Percentiles rank a stretch among this genome's conserved stretches.
phyloP scores from a whole-genome alignment of 2,797 vertebrate species.

The Channa striata region DNA sequence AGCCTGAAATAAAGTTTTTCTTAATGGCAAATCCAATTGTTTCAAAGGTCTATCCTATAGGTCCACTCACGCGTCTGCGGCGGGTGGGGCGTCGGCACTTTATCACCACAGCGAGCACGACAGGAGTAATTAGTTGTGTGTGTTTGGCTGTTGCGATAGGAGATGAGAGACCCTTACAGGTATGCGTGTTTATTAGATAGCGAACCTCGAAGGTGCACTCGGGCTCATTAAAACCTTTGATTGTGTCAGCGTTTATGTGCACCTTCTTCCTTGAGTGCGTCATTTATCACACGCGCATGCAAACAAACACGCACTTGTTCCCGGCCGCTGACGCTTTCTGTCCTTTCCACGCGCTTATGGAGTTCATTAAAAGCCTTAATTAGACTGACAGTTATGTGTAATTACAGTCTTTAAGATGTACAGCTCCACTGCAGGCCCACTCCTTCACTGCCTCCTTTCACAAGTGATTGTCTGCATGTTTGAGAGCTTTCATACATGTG shows the following conservation, averaged over 20 bases:
- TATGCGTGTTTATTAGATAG: slow-evolving; percentile 63
- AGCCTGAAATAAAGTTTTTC: slow-evolving; percentile 66
- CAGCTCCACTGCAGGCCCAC: slow-evolving; percentile 71
- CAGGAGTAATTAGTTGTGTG: slow-evolving; percentile 47
- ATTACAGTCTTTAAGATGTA: slow-evolving; percentile 86
- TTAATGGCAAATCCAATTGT: slow-evolving; percentile 71
- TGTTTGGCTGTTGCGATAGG: slow-evolving; percentile 7
- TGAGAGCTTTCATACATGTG: slow-evolving; percentile 28
- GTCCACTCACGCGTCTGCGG: slow-evolving; percentile 34
- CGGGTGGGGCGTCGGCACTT: slow-evolving; percentile 54
- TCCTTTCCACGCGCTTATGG: slow-evolving; percentile 70
- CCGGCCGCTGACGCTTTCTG: slow-evolving; percentile 65
- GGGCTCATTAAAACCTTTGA: slow-evolving; percentile 71
- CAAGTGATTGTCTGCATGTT: slow-evolving; percentile 49
- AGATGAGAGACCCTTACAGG: slow-evolving; percentile 45
- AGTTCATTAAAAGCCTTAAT: slow-evolving; percentile 87
- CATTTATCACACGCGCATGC: slow-evolving; percentile 55
- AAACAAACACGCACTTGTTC: slow-evolving; percentile 42
- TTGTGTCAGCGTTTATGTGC: slow-evolving; percentile 49
- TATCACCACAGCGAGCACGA: slow-evolving; percentile 47
- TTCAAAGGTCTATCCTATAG: slow-evolving; percentile 65
- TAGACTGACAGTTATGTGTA: slow-evolving; percentile 84
- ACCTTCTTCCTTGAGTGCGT: slow-evolving; percentile 39
- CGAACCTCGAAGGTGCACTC: slow-evolving; percentile 54
- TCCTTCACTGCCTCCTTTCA: slow-evolving; percentile 65